Base-by-base conservation (phyloP, 2,797 vertebrate species). In the Etheostoma perlongum region DNA sequence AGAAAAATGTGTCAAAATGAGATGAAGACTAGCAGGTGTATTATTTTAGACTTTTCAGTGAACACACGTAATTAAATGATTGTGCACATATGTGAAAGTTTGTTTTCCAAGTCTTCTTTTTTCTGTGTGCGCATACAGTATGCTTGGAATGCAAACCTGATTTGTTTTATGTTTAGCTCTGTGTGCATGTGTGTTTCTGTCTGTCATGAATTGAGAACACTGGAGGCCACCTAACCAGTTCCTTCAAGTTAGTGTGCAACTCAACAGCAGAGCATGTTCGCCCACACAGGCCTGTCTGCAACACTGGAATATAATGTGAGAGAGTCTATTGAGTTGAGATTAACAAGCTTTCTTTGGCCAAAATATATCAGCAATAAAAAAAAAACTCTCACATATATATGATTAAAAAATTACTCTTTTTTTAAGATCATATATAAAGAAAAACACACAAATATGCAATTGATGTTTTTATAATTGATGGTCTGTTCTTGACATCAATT, bases 191-290 rank as follows among this genome's bases (percentile, higher is more conserved):
- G 1, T 10, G 15, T 12, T 36, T 59, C 47, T 21, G 47, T 65
- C 12, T 61, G 55, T 82, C 25, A 64, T 84, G 63, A 85, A 86
- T 83, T 76, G 6, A 47, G 49, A 85, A 46, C 0, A 33, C 53
- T 47, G 40, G n/a, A 87, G 74, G 48, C 76, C 74, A 83, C 48
- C 61, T 30, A 53, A 40, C 51, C 18, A 36, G 62, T 36, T n/a
- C 54, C 61, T 68, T 58, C 14, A 63, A 48, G 67, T 79, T 51
- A 48, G 27, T 52, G 49, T 68, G 68, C 62, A 78, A 25, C 63
- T 65, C 18, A 18, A 40, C 55, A 57, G 72, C 30, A 68, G 65
- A 60, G 40, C 12, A 18, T 57, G 27, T 82, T 80, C 80, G 57
- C 63, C 19, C 27, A 53, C 69, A 72, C 47, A 68, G 7, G 5